Percentiles rank a stretch among this genome's conserved stretches.
Conservation (phyloP, 2,888 invertebrate species). For the Venustoraphidia nigricollis region DNA sequence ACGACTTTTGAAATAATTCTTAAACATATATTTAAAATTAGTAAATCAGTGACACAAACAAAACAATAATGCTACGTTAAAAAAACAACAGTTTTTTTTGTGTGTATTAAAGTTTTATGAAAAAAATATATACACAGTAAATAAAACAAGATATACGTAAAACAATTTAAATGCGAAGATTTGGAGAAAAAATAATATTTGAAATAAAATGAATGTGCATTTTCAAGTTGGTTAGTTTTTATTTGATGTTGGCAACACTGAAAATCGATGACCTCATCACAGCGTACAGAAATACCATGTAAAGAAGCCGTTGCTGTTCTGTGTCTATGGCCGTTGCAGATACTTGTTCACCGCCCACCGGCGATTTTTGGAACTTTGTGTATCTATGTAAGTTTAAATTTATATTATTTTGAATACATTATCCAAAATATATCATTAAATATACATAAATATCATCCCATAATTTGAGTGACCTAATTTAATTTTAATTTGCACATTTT, state of each 20-base stretch:
- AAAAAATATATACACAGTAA: background rate
- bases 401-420: too few species aligned
- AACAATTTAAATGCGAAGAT: background rate
- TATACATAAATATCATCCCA: too few species aligned
- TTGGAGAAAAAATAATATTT: background rate
- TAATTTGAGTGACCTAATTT: too few species aligned
- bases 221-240: slow-evolving; percentile 5
- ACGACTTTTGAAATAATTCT: too few species aligned
- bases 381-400: background rate
- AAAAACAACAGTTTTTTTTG: too few species aligned
- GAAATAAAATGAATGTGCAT: background rate
- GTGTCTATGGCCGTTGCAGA: background rate
- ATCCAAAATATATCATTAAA: too few species aligned
- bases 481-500: too few species aligned
- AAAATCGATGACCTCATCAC: slow-evolving; percentile 6
- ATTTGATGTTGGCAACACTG: slow-evolving; percentile 5
- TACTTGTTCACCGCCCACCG: slow-evolving; percentile 4
- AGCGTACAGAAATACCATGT: slow-evolving; percentile 4
- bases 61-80: too few species aligned
- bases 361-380: background rate
- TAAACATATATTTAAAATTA: too few species aligned
- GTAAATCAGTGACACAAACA: too few species aligned
- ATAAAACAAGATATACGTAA: background rate
- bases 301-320: slow-evolving; percentile 1
- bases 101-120: too few species aligned